Percentiles rank a stretch among this genome's conserved stretches.
Conservation (phyloP, 2,797 vertebrate genomes). For the Lepidocolaptes lacrymiger region DNA sequence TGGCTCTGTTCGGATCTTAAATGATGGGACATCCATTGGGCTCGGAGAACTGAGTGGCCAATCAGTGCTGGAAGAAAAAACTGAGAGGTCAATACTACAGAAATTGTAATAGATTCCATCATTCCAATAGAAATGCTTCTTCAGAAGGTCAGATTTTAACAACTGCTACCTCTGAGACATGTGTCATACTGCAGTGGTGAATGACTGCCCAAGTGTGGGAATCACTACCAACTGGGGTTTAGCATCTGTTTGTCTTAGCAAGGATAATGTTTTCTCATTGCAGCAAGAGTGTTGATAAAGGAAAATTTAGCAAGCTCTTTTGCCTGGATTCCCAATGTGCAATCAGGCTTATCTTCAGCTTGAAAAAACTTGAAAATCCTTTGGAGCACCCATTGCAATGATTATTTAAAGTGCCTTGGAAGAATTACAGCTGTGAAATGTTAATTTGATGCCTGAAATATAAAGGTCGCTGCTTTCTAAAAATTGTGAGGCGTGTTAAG, state of each 20-base stretch:
- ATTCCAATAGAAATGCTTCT: neutral
- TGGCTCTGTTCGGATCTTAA: slow-evolving; percentile 88
- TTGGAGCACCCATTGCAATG: neutral
- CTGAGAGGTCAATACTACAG: neutral
- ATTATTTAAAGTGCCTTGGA: slow-evolving; percentile 28
- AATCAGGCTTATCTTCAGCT: slow-evolving; percentile 26
- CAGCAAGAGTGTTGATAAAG: neutral
- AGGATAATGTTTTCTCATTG: neutral
- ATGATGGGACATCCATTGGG: slow-evolving; percentile 88
- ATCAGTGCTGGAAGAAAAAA: slow-evolving; percentile 82
- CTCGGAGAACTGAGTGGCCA: slow-evolving; percentile 93
- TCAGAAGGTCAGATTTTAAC: neutral
- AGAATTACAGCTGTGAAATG: slow-evolving; percentile 54
- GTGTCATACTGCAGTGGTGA: fast-evolving
- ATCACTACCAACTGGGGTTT: neutral
- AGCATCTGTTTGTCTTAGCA: neutral
- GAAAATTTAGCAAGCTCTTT: neutral
- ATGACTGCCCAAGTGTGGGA: neutral
- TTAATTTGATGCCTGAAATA: slow-evolving; percentile 34
- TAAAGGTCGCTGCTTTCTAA: neutral
- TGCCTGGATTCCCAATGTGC: neutral
- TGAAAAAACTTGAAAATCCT: neutral
- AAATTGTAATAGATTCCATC: neutral
- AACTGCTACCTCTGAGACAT: neutral
- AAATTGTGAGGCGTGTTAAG: neutral